These are phyloP conservation scores for Leptatherina wallacei DNA, from an alignment of 2,797 vertebrate species.

Conservation along the genomic window DNA sequence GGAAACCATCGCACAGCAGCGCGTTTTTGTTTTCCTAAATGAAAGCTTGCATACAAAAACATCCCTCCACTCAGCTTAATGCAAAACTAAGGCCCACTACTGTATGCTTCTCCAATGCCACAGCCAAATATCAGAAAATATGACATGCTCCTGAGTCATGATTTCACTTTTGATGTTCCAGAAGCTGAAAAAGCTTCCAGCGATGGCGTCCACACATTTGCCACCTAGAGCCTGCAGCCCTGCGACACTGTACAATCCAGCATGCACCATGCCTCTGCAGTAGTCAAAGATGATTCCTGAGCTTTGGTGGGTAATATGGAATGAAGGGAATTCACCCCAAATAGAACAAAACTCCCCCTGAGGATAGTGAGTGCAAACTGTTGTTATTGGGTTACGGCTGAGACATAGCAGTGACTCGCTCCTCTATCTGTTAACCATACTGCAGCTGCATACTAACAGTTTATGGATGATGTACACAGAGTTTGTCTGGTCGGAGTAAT, in stretches of 20 bases:
- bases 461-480: slow-evolving; percentile 32
- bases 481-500: slow-evolving; percentile 33
- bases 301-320: slow-evolving; percentile 67
- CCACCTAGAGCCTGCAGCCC: slow-evolving; percentile 47
- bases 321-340: slow-evolving; percentile 78
- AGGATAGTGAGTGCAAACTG: slow-evolving; percentile 66
- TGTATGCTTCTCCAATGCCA: slow-evolving; percentile 25
- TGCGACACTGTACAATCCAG: slow-evolving; percentile 66
- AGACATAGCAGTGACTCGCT: slow-evolving; percentile 60
- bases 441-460: slow-evolving; percentile 35
- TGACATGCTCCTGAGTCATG: slow-evolving; percentile 65
- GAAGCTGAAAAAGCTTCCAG: slow-evolving; percentile 56
- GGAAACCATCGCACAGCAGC: neutral
- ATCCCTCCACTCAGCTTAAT: slow-evolving; percentile 18
- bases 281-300: slow-evolving; percentile 67
- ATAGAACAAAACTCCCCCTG: slow-evolving; percentile 73
- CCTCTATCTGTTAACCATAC: slow-evolving; percentile 50
- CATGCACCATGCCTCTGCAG: slow-evolving; percentile 63
- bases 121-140: slow-evolving; percentile 38
- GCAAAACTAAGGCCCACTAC: slow-evolving; percentile 27
- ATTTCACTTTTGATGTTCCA: slow-evolving; percentile 56
- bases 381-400: slow-evolving; percentile 72
- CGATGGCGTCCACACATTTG: slow-evolving; percentile 53
- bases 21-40: slow-evolving; percentile 18
- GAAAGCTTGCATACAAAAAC: slow-evolving; percentile 3